These are phyloP conservation scores for Metopia argyrocephala DNA, from an alignment of 2,888 invertebrate genomes.

Conservation along the genomic window DNA sequence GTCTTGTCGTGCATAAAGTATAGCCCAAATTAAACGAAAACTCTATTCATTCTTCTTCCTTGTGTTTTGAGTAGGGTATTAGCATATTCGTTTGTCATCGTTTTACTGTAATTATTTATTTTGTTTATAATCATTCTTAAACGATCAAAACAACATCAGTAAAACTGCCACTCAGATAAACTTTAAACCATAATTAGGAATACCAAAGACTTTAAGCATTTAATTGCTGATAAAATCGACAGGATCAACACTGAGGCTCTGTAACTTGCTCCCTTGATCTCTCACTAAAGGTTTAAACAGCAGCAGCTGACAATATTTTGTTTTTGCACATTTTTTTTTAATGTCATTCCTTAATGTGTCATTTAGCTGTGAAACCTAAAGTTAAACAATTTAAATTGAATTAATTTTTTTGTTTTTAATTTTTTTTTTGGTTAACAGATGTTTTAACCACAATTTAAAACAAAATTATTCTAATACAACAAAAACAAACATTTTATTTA, in stretches of 20 bases:
- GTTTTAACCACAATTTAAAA: neutral
- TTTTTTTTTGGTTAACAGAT: neutral
- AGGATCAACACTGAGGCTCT: conserved; percentile 12
- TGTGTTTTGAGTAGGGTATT: no score
- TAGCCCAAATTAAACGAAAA: no score
- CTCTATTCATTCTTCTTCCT: no score
- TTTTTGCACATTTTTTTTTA: neutral
- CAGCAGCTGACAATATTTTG: conserved; percentile 65
- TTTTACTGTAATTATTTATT: no score
- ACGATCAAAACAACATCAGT: no score
- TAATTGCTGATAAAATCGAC: conserved; percentile 75
- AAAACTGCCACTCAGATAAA: no score
- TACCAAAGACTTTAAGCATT: conserved; percentile 67
- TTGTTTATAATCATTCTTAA: no score
- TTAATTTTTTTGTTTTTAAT: neutral
- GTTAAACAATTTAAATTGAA: neutral
- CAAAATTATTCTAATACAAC: neutral
- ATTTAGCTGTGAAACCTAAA: neutral
- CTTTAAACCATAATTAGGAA: neutral
- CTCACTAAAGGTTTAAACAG: neutral
- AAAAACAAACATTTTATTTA: no score
- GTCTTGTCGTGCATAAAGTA: no score
- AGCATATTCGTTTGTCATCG: no score
- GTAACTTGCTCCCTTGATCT: neutral
- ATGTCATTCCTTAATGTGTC: neutral